These are phyloP conservation scores for Adoxophyes honmai DNA, from an alignment of 1,140 invertebrate genomes.

Conservation along the genomic window DNA sequence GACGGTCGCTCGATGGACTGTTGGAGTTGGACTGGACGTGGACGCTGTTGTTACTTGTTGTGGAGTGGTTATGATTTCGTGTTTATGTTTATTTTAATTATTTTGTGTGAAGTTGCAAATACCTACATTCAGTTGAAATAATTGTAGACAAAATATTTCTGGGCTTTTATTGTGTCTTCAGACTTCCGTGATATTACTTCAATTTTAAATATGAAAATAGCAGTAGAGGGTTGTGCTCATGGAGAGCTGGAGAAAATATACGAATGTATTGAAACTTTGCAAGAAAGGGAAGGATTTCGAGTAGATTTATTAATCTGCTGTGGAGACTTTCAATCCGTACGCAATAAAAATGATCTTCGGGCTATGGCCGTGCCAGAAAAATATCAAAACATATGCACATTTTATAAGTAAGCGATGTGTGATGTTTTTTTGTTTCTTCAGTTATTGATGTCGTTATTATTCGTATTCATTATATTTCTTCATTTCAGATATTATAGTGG, in stretches of 20 bases:
- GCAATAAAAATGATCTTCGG: slow-evolving; percentile 87
- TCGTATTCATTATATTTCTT: background rate
- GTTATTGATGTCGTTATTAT: no score
- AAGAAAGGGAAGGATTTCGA: slow-evolving; percentile 84
- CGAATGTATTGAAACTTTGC: slow-evolving; percentile 85
- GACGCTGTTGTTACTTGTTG: no score
- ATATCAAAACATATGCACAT: slow-evolving; percentile 93
- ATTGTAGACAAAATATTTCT: no score
- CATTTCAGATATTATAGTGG: slow-evolving; percentile 93
- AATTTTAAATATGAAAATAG: slow-evolving; percentile 90
- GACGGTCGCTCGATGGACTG: no score
- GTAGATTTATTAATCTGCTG: slow-evolving; percentile 96
- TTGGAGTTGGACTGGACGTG: no score
- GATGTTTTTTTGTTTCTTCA: no score
- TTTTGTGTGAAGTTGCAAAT: no score
- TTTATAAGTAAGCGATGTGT: slow-evolving; percentile 90
- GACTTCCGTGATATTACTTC: no score
- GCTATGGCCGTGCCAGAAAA: slow-evolving; percentile 98
- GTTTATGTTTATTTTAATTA: no score
- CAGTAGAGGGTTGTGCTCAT: slow-evolving; percentile 98
- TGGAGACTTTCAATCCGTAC: slow-evolving; percentile 96
- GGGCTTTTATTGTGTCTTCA: no score
- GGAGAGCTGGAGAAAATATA: slow-evolving; percentile 98
- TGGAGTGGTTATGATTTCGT: no score
- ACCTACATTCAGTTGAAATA: no score